Evolutionary conservation across 2,797 vertebrate species (phyloP).

Genomic region (Enteromius fasciolatus): DNA sequence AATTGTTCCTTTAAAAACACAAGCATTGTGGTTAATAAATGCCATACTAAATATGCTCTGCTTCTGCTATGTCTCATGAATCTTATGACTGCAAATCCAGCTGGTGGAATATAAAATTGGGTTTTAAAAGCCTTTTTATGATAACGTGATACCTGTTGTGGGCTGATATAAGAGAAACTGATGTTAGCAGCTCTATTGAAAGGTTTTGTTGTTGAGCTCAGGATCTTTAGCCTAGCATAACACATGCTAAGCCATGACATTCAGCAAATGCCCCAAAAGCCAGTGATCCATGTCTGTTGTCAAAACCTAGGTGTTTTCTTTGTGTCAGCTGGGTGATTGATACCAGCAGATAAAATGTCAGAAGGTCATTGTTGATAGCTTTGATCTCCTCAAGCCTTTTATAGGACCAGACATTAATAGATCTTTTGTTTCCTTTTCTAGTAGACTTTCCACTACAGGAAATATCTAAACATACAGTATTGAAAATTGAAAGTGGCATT

Average conservation of each 20-base stretch:
- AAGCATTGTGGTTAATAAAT: not conserved
- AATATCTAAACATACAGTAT: not conserved
- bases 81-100: not conserved
- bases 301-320: slow-evolving; percentile 47
- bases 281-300: slow-evolving; percentile 50
- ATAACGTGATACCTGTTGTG: not conserved
- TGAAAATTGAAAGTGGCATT: not conserved
- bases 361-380: slow-evolving; percentile 56
- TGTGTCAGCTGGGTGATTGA: slow-evolving; percentile 67
- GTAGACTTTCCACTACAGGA: slow-evolving; percentile 23
- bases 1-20: not conserved
- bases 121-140: not conserved
- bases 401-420: slow-evolving; percentile 68
- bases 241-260: slow-evolving; percentile 54
- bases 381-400: slow-evolving; percentile 45
- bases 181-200: slow-evolving; percentile 27
- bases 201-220: slow-evolving; percentile 37
- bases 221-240: slow-evolving; percentile 55
- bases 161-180: slow-evolving; percentile 16
- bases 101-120: not conserved
- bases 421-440: slow-evolving; percentile 59
- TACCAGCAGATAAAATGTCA: slow-evolving; percentile 77
- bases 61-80: not conserved
- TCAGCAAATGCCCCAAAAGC: slow-evolving; percentile 51
- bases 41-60: not conserved